These are phyloP conservation scores for Endomychus coccineus DNA, from an alignment of 2,888 invertebrate genomes.

Conservation along the genomic window DNA sequence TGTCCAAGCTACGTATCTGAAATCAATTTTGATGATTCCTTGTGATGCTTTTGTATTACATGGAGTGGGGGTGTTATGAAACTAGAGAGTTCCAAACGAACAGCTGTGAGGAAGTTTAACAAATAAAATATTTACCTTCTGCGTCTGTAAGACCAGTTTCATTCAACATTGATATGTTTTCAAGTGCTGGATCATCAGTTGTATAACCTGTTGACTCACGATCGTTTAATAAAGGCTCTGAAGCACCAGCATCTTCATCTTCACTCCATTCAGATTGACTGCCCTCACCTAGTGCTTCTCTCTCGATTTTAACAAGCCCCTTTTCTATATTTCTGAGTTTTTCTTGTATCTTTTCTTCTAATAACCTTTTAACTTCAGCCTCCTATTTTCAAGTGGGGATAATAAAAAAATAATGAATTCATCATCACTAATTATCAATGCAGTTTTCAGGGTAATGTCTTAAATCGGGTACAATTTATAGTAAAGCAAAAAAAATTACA, in stretches of 20 bases:
- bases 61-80: too few relatives aligned
- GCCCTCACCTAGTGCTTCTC: conserved; percentile 40
- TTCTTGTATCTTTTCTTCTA: conserved; percentile 44
- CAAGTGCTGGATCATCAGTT: conserved; percentile 80
- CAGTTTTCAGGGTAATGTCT: too few relatives aligned
- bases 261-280: conserved; percentile 81
- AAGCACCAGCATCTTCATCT: conserved; percentile 57
- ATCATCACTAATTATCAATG: too few relatives aligned
- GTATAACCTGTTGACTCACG: conserved; percentile 71
- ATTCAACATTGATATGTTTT: conserved; percentile 78
- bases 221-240: conserved; percentile 50
- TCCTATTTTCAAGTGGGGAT: too few relatives aligned
- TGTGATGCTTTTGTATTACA: too few relatives aligned
- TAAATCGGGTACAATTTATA: too few relatives aligned
- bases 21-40: too few relatives aligned
- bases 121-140: conserved; percentile 56
- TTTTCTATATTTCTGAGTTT: conserved; percentile 37
- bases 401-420: too few relatives aligned
- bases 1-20: too few relatives aligned
- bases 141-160: conserved; percentile 82
- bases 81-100: too few relatives aligned
- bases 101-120: too few relatives aligned
- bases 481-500: too few relatives aligned
- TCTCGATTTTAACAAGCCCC: conserved; percentile 16
- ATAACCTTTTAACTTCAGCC: conserved; percentile 45